These are phyloP conservation scores for Andinoacara biseriatus DNA, from an alignment of 2,113 vertebrate genomes.

Conservation along the genomic window DNA sequence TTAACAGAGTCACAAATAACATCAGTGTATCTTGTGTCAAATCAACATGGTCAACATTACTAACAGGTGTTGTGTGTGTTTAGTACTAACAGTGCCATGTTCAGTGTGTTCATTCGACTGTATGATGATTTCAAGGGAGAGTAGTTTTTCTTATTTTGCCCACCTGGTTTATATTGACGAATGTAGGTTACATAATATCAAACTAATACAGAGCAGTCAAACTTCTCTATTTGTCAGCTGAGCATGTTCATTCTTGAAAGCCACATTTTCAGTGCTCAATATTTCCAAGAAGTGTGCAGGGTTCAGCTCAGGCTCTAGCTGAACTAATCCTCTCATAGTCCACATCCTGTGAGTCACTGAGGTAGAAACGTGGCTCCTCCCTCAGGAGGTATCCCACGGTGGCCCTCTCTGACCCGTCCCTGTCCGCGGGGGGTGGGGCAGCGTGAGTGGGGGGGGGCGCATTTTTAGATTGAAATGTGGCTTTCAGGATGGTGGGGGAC, in stretches of 20 bases:
- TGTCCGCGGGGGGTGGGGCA: slow-evolving; percentile 65
- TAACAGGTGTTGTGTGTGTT: not conserved
- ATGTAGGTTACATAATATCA: not conserved
- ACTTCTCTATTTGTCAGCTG: not conserved
- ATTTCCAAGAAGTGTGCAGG: not conserved
- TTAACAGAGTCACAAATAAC: too few species aligned
- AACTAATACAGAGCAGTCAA: not conserved
- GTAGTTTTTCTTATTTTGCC: not conserved
- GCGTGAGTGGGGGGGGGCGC: slow-evolving; percentile 35
- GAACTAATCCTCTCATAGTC: slow-evolving; percentile 46
- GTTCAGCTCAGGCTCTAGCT: slow-evolving; percentile 8
- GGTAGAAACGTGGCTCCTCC: slow-evolving; percentile 62
- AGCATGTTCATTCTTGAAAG: not conserved
- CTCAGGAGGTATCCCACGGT: slow-evolving; percentile 61
- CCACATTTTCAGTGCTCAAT: not conserved
- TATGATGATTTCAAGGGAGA: not conserved
- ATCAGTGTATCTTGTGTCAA: not conserved
- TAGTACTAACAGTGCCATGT: not conserved
- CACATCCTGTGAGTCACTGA: slow-evolving; percentile 52
- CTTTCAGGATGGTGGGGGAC: slow-evolving; percentile 72
- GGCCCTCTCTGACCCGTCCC: slow-evolving; percentile 61
- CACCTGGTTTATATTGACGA: not conserved
- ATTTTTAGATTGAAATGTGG: slow-evolving; percentile 76
- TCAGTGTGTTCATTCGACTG: not conserved
- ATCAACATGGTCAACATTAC: not conserved